These are phyloP conservation scores for Drosophila rubida DNA, from an alignment of 2,888 invertebrate species.

Conservation along the genomic window DNA sequence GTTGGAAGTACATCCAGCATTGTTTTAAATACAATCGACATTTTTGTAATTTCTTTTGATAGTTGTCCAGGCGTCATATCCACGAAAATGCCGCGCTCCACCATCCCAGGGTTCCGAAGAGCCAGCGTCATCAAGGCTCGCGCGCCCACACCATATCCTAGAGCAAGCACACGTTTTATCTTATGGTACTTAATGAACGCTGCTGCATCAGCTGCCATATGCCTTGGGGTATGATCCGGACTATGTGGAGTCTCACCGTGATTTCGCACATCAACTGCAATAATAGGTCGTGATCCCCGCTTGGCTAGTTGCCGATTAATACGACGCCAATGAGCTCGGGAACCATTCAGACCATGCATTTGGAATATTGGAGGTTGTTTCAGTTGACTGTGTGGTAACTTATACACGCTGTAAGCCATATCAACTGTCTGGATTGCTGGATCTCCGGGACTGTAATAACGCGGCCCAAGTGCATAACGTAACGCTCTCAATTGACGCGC, in stretches of 20 bases:
- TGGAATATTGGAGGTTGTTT: constrained; percentile 37
- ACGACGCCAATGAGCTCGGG: constrained; percentile 31
- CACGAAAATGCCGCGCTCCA: constrained; percentile 45
- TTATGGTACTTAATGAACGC: constrained; percentile 17
- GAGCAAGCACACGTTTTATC: constrained; percentile 33
- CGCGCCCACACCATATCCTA: constrained; percentile 51
- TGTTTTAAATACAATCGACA: constrained; percentile 22
- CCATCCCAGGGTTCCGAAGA: constrained; percentile 36
- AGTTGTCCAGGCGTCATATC: constrained; percentile 42
- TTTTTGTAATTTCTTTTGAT: constrained; percentile 1
- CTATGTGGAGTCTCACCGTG: constrained; percentile 40
- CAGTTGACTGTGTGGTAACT: constrained; percentile 26
- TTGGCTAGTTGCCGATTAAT: constrained; percentile 21
- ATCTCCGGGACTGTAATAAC: background rate
- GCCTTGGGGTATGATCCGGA: constrained; percentile 8
- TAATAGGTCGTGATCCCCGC: constrained; percentile 30
- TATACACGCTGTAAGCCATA: constrained; percentile 33
- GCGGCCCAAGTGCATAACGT: background rate
- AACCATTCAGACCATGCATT: constrained; percentile 41
- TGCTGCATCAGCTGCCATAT: constrained; percentile 46
- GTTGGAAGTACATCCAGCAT: constrained; percentile 20
- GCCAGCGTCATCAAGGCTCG: constrained; percentile 51
- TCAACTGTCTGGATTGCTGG: constrained; percentile 14
- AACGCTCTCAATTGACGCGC: background rate
- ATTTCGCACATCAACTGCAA: constrained; percentile 44